Conservation (phyloP, 2,888 invertebrate species). For the Adelognathus sp. region DNA sequence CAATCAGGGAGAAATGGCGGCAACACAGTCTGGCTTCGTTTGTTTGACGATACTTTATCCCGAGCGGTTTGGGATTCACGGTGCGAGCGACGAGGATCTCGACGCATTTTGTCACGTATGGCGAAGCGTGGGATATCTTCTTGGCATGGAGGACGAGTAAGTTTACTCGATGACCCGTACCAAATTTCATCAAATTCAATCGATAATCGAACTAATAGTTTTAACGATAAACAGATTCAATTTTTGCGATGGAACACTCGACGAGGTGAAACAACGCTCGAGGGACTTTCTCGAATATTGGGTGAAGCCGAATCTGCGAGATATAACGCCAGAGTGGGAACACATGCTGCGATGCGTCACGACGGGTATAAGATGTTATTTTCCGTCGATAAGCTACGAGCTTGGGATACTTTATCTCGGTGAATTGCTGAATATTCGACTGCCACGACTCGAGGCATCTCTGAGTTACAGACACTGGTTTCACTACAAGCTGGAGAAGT, state of each 20-base stretch:
- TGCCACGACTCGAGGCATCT: constrained; percentile 68
- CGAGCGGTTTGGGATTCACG: constrained; percentile 77
- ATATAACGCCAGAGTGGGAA: constrained; percentile 77
- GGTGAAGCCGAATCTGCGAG: constrained; percentile 75
- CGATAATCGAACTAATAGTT: background rate
- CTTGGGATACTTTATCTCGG: constrained; percentile 70
- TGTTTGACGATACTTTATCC: constrained; percentile 81
- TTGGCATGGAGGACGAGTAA: constrained; percentile 80
- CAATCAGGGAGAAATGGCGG: constrained; percentile 82
- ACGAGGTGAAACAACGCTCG: constrained; percentile 72
- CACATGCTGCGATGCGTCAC: constrained; percentile 79
- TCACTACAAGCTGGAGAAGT: constrained; percentile 63
- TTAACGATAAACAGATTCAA: constrained; percentile 71
- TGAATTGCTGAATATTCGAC: constrained; percentile 69
- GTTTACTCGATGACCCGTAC: background rate
- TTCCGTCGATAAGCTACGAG: constrained; percentile 71
- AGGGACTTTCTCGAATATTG: constrained; percentile 71
- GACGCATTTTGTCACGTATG: constrained; percentile 83
- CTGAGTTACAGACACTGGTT: constrained; percentile 65
- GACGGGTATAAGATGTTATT: constrained; percentile 74
- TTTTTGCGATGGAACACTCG: constrained; percentile 77
- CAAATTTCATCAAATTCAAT: background rate
- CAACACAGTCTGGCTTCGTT: constrained; percentile 83
- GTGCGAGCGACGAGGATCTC: constrained; percentile 80
- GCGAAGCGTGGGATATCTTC: constrained; percentile 82